Evolutionary conservation across 2,797 vertebrate species (phyloP).

Genomic region (Centroberyx gerrardi): DNA sequence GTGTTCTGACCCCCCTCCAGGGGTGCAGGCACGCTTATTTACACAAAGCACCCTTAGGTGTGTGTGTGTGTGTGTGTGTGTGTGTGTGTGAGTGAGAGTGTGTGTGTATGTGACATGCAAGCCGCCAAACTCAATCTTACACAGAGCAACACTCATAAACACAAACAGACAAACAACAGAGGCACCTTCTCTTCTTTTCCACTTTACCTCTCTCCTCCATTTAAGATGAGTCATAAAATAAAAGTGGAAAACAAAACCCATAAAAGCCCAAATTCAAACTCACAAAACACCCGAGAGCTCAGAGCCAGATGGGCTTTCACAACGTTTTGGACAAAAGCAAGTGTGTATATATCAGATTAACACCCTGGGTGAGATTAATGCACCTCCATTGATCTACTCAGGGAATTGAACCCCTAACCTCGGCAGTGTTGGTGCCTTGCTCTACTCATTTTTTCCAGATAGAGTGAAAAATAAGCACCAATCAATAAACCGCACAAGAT

Average conservation of each 20-base stretch:
- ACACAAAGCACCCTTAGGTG: conserved; percentile 88
- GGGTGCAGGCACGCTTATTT: conserved; percentile 85
- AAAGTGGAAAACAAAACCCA: too few species aligned
- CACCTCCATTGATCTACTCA: too few species aligned
- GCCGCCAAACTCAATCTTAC: conserved; percentile 43
- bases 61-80: conserved; percentile 57
- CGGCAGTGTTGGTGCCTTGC: too few species aligned
- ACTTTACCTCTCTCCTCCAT: background rate
- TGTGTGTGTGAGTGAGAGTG: conserved; percentile 34
- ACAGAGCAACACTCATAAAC: conserved; percentile 35
- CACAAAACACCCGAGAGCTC: too few species aligned
- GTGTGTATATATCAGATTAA: too few species aligned
- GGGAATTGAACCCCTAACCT: too few species aligned
- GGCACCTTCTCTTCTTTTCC: background rate
- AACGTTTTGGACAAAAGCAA: too few species aligned
- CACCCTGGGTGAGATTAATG: too few species aligned
- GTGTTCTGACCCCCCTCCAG: conserved; percentile 80
- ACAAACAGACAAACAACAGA: conserved; percentile 16
- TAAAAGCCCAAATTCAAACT: background rate
- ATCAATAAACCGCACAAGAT: too few species aligned
- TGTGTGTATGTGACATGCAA: conserved; percentile 15
- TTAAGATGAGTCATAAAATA: background rate
- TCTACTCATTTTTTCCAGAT: too few species aligned
- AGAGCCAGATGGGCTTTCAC: too few species aligned
- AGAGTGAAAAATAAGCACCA: too few species aligned